phyloP scores from a whole-genome alignment of 2,113 vertebrate species.

The Phalacrocorax brasilianus region DNA sequence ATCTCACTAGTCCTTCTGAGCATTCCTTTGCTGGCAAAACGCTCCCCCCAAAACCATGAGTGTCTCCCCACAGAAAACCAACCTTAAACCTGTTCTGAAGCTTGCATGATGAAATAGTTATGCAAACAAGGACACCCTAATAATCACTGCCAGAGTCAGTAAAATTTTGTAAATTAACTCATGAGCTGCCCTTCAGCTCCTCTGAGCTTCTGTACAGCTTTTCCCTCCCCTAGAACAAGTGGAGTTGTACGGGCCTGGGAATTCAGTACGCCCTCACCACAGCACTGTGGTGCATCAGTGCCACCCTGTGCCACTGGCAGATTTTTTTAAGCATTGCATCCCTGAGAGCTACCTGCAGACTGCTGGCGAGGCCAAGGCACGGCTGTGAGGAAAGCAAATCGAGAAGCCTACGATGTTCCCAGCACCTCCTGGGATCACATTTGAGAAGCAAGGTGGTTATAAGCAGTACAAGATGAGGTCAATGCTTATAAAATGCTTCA shows the following conservation, averaged over 20 bases:
- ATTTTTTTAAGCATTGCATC: not conserved
- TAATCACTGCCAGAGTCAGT: not conserved
- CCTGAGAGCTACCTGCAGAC: not conserved
- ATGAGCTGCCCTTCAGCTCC: not conserved
- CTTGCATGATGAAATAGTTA: not conserved
- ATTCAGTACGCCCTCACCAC: not conserved
- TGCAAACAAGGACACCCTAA: not conserved
- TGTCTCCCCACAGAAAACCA: not conserved
- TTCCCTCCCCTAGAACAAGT: not conserved
- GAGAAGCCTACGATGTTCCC: not conserved
- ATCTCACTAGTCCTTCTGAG: not conserved
- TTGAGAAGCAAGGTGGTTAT: not conserved
- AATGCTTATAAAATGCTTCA: not conserved
- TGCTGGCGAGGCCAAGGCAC: not conserved
- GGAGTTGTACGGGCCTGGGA: not conserved
- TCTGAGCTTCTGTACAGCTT: not conserved
- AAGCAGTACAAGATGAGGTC: not conserved
- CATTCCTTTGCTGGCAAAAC: not conserved
- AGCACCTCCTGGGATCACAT: not conserved
- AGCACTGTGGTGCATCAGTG: rapidly evolving
- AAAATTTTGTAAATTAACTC: not conserved
- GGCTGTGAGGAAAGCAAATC: not conserved
- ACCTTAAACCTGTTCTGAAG: not conserved
- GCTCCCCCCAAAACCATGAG: not conserved
- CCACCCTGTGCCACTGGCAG: not conserved